Percentiles rank a stretch among this genome's conserved stretches.
Evolutionary conservation across 2,797 vertebrate genomes (phyloP).

Genomic region (Pogoniulus pusillus): DNA sequence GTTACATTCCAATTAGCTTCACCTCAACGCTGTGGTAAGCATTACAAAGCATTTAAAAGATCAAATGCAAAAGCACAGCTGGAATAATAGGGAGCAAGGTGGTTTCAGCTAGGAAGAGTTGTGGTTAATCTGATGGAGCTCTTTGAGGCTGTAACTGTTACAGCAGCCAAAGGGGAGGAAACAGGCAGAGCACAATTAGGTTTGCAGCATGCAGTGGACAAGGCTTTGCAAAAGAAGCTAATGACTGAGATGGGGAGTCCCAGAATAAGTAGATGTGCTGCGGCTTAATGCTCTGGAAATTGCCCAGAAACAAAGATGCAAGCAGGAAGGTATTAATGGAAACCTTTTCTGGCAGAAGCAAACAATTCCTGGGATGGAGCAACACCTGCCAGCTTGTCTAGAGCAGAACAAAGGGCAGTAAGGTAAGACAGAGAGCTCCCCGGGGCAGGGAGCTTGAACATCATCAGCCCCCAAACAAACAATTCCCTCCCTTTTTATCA

Average conservation of each 20-base stretch:
- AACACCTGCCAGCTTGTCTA: not conserved
- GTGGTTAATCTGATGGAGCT: conserved; percentile 46
- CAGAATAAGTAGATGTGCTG: conserved; percentile 37
- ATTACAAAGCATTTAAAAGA: conserved; percentile 50
- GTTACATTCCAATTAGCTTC: conserved; percentile 45
- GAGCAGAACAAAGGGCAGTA: conserved; percentile 8
- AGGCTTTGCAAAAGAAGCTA: conserved; percentile 54
- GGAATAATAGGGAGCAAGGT: conserved; percentile 18
- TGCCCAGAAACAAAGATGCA: conserved; percentile 49
- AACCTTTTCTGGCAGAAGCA: not conserved
- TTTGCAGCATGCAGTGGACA: conserved; percentile 31
- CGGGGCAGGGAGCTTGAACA: not conserved
- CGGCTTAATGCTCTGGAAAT: conserved; percentile 51
- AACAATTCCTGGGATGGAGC: conserved; percentile 12
- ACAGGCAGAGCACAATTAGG: conserved; percentile 51
- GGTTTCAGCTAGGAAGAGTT: conserved; percentile 36
- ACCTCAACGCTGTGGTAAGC: not conserved
- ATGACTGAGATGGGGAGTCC: conserved; percentile 62
- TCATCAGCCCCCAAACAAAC: not conserved
- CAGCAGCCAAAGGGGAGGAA: conserved; percentile 41
- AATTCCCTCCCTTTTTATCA: not conserved
- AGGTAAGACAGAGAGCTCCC: not conserved
- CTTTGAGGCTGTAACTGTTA: conserved; percentile 52
- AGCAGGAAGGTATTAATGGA: conserved; percentile 34
- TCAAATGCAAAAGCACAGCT: conserved; percentile 61